A percentile compares a stretch with the other conserved stretches of the same genome.
Conservation (phyloP, 2,113 vertebrate species). For the Nesoenas mayeri region DNA sequence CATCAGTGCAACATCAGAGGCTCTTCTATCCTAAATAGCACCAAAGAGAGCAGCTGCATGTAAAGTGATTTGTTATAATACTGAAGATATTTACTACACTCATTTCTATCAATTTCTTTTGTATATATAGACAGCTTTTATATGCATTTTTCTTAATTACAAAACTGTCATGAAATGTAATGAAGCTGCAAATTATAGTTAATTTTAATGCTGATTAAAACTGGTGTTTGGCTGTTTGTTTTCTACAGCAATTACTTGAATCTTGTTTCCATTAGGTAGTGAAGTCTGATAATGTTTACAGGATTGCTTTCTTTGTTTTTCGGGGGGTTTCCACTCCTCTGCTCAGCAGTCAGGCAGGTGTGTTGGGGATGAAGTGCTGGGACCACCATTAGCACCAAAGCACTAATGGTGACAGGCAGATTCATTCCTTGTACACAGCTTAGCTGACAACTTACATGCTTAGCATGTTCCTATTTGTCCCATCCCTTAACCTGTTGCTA, state of each 20-base stretch:
- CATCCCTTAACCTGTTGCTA: neutral
- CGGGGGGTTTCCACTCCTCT: neutral
- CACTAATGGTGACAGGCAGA: neutral
- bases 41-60: constrained; percentile 73
- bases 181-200: neutral
- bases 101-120: constrained; percentile 62
- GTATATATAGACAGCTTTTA: constrained; percentile 45
- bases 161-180: neutral
- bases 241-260: constrained; percentile 75
- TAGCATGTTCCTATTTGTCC: neutral
- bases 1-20: neutral
- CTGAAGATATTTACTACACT: constrained; percentile 45
- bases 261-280: constrained; percentile 55
- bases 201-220: neutral
- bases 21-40: constrained; percentile 40
- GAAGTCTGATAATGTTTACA: constrained; percentile 69
- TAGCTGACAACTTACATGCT: neutral
- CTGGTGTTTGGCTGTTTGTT: neutral
- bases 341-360: neutral
- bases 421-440: neutral
- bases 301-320: neutral
- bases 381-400: constrained; percentile 16
- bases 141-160: constrained; percentile 54
- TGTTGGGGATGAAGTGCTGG: neutral
- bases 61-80: constrained; percentile 14